Evolutionary conservation across 2,797 vertebrate species (phyloP).

Genomic region (Poecile montanus): DNA sequence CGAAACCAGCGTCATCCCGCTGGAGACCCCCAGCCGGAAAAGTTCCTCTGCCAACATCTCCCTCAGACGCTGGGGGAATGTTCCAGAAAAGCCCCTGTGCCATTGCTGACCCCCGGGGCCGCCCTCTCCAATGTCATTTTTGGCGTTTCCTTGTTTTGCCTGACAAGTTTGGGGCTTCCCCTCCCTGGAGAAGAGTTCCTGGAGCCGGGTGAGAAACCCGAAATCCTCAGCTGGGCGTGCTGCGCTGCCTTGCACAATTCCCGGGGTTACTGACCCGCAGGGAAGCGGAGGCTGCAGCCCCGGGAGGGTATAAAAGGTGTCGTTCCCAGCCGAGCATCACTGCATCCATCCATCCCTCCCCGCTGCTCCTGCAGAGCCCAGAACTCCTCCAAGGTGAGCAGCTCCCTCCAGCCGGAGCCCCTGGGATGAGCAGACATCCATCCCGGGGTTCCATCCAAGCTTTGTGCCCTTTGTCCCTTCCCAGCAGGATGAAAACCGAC

Average conservation of each 20-base stretch:
- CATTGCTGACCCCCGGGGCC: accelerated
- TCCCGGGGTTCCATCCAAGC: too few species aligned
- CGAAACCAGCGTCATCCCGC: neutral
- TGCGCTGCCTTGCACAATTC: neutral
- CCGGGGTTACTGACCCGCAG: neutral
- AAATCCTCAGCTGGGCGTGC: neutral
- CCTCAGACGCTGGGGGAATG: accelerated
- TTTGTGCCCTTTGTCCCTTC: neutral
- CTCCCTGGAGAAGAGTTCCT: neutral
- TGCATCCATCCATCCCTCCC: accelerated
- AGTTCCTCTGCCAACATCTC: neutral
- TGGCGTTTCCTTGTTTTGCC: neutral
- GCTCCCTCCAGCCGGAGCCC: accelerated
- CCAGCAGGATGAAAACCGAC: neutral
- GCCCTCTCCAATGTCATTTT: accelerated
- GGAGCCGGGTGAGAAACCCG: neutral
- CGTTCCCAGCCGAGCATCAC: accelerated
- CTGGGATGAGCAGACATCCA: accelerated
- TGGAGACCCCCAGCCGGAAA: neutral
- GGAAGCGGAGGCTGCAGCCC: neutral
- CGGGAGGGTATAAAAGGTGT: slow-evolving; percentile 4
- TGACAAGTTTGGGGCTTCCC: neutral
- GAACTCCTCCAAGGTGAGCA: neutral
- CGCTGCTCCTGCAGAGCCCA: neutral
- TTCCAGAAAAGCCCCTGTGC: accelerated